Conservation (phyloP, 2,797 vertebrate genomes). For the Trachops cirrhosus region DNA sequence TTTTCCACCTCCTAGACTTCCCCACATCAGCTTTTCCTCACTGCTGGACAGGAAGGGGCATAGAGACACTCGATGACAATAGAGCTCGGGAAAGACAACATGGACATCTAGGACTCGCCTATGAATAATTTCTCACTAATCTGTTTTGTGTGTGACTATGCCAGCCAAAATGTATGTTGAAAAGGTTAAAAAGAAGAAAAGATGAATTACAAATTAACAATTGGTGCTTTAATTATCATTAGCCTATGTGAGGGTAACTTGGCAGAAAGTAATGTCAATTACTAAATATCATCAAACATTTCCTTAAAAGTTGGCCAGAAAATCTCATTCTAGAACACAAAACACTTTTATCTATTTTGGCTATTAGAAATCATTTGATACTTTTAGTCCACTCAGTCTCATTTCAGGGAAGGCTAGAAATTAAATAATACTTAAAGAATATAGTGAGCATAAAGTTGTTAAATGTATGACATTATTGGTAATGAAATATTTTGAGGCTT, state of each 20-base stretch:
- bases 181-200: neutral
- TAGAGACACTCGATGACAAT: neutral
- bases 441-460: neutral
- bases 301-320: neutral
- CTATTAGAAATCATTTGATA: constrained; percentile 11
- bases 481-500: constrained; percentile 11
- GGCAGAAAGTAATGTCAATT: neutral
- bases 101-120: neutral
- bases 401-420: constrained; percentile 40
- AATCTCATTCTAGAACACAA: neutral
- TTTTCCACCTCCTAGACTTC: neutral
- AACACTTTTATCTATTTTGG: neutral
- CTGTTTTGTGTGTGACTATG: neutral
- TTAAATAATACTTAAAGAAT: constrained; percentile 33
- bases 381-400: neutral
- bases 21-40: neutral
- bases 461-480: constrained; percentile 4
- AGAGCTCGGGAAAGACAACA: neutral
- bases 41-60: neutral
- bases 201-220: neutral
- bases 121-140: neutral
- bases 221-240: neutral
- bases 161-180: neutral
- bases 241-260: neutral
- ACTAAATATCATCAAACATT: neutral